Evolutionary conservation across 2,797 vertebrate species (phyloP), one percentile per base, ranked within the genome.

Genomic region (Sphenopsis melanotis): DNA sequence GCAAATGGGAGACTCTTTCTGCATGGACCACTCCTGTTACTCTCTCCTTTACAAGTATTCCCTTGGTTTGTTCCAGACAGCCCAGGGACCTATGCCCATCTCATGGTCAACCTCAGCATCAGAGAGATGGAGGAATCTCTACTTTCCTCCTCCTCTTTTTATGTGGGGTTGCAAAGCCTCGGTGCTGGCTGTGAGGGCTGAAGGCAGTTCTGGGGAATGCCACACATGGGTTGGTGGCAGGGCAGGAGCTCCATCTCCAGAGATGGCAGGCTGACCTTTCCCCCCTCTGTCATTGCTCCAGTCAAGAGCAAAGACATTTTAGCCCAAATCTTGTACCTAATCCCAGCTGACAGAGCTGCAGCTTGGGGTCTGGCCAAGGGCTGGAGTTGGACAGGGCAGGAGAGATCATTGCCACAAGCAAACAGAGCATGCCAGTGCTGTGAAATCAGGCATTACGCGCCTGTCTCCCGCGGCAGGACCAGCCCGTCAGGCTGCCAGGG

Each of bases 401-500:
- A 75, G 66, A 57, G 75, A 80, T 93, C 68, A 68, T 10, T 85
- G 91, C 82, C 71, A 72, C 7, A 12, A 65, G 81, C 70, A 93
- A 76, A 72, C 27, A 65, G 69, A 81, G 55, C 70, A 41, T 0
- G 1, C 19, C 13, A 3, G 74, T 0, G 34, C 96, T 95, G 93
- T 96, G 95, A 96, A 96, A 96, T 96, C 82, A 57, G 68, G 76
- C 87, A 96, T 96, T 96, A 91, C 0, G 46, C 41, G 87, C 93
- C 91, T 96, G 95, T 94, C n/a, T 20, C 63, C 77, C 0, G 0
- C 0, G 15, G 91, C 75, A 89, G 71, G 37, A 77, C 52, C 46
- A 26, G 68, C 68, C 52, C 0, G 0, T 77, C 94, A 66, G 78
- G 60, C 88, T 94, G 69, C 79, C 4, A 15, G 26, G 44, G 64